Base-by-base conservation (phyloP, 1,140 invertebrate genomes). In the Melanaphis sacchari region DNA sequence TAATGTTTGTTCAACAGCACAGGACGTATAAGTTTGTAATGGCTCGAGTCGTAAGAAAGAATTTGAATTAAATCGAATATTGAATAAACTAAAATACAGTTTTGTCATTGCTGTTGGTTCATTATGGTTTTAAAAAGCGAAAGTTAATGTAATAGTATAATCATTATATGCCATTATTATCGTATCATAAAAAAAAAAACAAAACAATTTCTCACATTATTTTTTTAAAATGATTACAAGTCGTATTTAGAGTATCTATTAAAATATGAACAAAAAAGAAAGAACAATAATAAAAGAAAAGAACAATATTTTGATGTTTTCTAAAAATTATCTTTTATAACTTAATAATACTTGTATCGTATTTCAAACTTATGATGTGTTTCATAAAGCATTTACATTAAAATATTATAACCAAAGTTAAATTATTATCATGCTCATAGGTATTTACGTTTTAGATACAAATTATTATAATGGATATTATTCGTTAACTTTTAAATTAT, bases 71-170 rank as follows among this genome's bases (percentile, higher is more conserved):
- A 87, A 18, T 41, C 31, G 46, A 31, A 87, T n/a, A 46, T 87
- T 43, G 6, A 87, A 43, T 87, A n/a, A 87, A 87, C 31, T 87
- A 36, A 46, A 46, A 87, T 87, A 36, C n/a, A 46, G 6, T 85
- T 85, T 46, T 84, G 82, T 41, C 38, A 41, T 87, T 46, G 4
- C 5, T 46, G 5, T 43, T 87, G 41, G n/a, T 87, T 46, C 46
- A 87, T 87, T 87, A 87, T 43, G 18, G 43, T 46, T 49, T 46
- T 89, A 38, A 89, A 89, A 89, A 89, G n/a, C 87, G 46, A 89
- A 89, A 89, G 87, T 52, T 52, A 9, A n/a, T 36, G n/a, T 89
- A 49, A 52, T 52, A 76, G 15, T 76, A 76, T 76, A 52, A 89
- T 89, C n/a, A 89, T 54, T 89, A 90, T 90, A 90, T 31, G 38